Percentiles rank a stretch among this genome's conserved stretches.
Conservation (phyloP, 2,797 vertebrate genomes). For the Hippoglossus hippoglossus region DNA sequence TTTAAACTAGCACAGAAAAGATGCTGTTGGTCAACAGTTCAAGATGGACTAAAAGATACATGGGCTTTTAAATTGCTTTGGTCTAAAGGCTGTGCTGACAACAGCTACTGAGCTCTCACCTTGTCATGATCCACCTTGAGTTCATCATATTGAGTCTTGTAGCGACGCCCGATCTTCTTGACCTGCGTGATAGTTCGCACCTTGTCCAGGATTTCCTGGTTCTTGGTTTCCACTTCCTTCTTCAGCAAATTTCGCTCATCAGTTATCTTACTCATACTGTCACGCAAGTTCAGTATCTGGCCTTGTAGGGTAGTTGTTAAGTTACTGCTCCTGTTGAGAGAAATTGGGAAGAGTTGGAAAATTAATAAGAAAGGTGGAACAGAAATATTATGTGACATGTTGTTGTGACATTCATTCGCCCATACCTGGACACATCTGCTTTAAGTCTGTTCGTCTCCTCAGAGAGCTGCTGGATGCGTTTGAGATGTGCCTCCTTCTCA, state of each 20-base stretch:
- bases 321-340: conserved; percentile 83
- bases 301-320: conserved; percentile 88
- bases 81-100: neutral
- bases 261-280: conserved; percentile 85
- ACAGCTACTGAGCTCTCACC: conserved; percentile 72
- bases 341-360: conserved; percentile 7
- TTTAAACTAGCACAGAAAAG: neutral
- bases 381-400: neutral
- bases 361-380: neutral
- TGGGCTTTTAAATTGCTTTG: neutral
- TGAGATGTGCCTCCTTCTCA: conserved; percentile 92
- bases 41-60: neutral
- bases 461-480: conserved; percentile 93
- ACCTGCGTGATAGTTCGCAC: conserved; percentile 94
- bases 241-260: conserved; percentile 88
- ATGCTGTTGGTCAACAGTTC: rapidly evolving
- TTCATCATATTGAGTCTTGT: conserved; percentile 98
- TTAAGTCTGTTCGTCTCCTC: conserved; percentile 92
- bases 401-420: neutral
- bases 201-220: conserved; percentile 91
- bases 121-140: conserved; percentile 93
- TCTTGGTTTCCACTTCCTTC: conserved; percentile 88
- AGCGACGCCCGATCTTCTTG: conserved; percentile 97
- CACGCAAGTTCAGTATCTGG: conserved; percentile 89
- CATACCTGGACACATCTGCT: conserved; percentile 90